A percentile compares a stretch with the other conserved stretches of the same genome.
phyloP scores from a whole-genome alignment of 2,797 vertebrate species.

The Sparidentex hasta region DNA sequence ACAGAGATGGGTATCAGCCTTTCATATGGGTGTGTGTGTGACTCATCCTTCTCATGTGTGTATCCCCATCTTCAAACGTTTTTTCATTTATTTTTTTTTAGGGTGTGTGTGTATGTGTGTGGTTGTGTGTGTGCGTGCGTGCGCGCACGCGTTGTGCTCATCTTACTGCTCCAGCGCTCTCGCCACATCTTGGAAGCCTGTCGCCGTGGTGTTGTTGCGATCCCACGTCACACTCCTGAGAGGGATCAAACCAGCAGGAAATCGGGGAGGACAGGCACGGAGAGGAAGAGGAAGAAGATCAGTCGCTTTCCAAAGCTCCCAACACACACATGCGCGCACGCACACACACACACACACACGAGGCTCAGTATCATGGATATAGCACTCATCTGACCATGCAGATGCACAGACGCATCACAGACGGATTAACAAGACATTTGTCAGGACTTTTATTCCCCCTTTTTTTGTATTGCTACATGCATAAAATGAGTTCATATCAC shows the following conservation, averaged over 20 bases:
- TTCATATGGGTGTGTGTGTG: slow-evolving; percentile 37
- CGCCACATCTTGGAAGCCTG: slow-evolving; percentile 92
- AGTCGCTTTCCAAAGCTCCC: slow-evolving; percentile 35
- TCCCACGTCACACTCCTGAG: slow-evolving; percentile 94
- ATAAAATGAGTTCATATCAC: slow-evolving; percentile 9
- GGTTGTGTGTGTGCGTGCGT: slow-evolving; percentile 23
- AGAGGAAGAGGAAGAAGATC: slow-evolving; percentile 43
- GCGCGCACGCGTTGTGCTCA: slow-evolving; percentile 35
- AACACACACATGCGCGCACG: no score
- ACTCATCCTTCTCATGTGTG: slow-evolving; percentile 49
- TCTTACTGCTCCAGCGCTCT: slow-evolving; percentile 93
- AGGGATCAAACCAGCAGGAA: slow-evolving; percentile 51
- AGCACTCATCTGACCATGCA: slow-evolving; percentile 26
- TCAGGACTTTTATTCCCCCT: background rate
- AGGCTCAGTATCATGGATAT: background rate
- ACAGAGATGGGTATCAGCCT: slow-evolving; percentile 57
- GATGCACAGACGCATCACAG: slow-evolving; percentile 31
- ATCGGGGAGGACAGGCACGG: slow-evolving; percentile 48
- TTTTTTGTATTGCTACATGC: background rate
- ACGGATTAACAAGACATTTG: slow-evolving; percentile 21
- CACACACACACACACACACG: background rate
- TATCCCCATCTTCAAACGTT: slow-evolving; percentile 37
- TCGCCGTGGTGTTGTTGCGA: slow-evolving; percentile 91
- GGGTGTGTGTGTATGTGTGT: no score
- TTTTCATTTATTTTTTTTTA: background rate